Evolutionary conservation across 2,113 vertebrate species (phyloP).

Genomic region (Struthidea cinerea): DNA sequence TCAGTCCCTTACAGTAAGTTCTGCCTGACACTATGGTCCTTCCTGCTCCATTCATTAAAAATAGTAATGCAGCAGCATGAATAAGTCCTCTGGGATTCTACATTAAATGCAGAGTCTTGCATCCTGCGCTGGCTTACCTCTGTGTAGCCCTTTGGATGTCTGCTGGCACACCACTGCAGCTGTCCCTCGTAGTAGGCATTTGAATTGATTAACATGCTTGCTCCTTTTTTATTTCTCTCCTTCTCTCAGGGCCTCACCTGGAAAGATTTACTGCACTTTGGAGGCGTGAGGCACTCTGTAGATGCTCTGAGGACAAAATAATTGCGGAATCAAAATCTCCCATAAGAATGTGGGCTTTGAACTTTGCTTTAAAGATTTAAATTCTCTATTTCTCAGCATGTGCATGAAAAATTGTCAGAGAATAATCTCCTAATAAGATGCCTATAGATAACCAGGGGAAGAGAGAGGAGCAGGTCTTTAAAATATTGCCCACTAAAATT

Average conservation of each 20-base stretch:
- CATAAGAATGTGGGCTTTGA: not conserved
- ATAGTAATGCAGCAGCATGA: conserved; percentile 20
- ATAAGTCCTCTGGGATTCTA: conserved; percentile 17
- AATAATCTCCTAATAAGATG: conserved; percentile 27
- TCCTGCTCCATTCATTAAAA: conserved; percentile 50
- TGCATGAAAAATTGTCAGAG: not conserved
- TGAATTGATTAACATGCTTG: conserved; percentile 3
- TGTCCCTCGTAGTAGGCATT: not conserved
- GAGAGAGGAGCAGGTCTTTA: not conserved
- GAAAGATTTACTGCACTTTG: conserved; percentile 11
- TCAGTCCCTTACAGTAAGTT: not conserved
- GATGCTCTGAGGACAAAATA: not conserved
- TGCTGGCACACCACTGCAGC: not conserved
- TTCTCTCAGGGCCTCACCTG: not conserved
- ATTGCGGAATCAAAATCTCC: conserved; percentile 20
- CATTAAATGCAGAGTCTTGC: conserved; percentile 32
- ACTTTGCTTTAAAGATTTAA: conserved; percentile 13
- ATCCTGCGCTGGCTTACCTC: conserved; percentile 7
- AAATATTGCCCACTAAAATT: not conserved
- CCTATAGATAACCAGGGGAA: not conserved
- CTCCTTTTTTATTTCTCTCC: not conserved
- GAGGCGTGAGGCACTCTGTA: not conserved
- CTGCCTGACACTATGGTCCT: not conserved
- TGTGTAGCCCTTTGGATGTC: conserved; percentile 27
- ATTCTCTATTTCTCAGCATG: not conserved